Percentiles rank a stretch among this genome's conserved stretches.
Evolutionary conservation across 2,797 vertebrate species (phyloP).

Genomic region (Mormyrops attenuatus): DNA sequence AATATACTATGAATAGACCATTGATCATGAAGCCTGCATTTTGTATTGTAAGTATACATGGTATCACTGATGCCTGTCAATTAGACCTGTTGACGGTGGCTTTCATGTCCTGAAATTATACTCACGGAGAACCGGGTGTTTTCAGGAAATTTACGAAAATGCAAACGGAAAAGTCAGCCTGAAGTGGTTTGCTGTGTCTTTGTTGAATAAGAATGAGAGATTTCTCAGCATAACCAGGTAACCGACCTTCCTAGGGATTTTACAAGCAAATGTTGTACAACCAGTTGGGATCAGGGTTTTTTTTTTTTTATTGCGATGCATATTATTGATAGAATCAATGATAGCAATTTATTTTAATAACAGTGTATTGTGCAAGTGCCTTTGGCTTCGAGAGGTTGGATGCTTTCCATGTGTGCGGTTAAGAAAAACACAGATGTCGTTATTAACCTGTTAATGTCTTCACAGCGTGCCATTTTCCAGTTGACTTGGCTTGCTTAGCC

Average conservation of each 20-base stretch:
- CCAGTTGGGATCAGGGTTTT: not conserved
- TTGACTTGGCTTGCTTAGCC: not conserved
- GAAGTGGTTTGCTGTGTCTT: not conserved
- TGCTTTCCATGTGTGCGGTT: not conserved
- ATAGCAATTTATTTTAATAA: constrained; percentile 11
- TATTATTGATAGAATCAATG: not conserved
- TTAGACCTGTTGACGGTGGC: not conserved
- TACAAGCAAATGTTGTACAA: not conserved
- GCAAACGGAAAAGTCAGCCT: not conserved
- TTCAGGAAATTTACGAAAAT: not conserved
- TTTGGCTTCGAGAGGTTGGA: not conserved
- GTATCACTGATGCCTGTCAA: not conserved
- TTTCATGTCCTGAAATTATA: not conserved
- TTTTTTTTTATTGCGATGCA: not conserved
- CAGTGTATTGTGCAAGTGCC: not conserved
- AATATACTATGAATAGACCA: not conserved
- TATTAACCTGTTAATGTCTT: not conserved
- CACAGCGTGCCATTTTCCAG: not conserved
- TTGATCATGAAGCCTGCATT: not conserved
- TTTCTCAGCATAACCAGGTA: not conserved
- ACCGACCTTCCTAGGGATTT: not conserved
- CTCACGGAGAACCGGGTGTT: not conserved
- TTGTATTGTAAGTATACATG: not conserved
- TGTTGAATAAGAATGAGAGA: constrained; percentile 2
- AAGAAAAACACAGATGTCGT: not conserved